Evolutionary conservation across 2,888 invertebrate genomes (phyloP).

Genomic region (Chrysolina haemoptera): DNA sequence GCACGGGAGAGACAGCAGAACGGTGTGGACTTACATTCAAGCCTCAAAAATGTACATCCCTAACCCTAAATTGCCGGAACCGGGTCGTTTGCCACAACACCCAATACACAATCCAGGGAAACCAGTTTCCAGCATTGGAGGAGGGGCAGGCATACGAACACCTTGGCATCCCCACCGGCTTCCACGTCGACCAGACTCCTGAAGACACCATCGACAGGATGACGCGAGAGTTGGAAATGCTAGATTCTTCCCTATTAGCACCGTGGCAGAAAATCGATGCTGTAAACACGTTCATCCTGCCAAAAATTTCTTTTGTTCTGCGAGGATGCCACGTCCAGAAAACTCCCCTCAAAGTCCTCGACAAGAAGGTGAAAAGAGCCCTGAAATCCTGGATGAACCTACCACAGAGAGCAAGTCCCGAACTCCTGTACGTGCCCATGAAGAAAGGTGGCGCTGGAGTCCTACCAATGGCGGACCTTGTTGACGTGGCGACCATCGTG

Average conservation of each 20-base stretch:
- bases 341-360: constrained; percentile 45
- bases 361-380: constrained; percentile 49
- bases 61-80: constrained; percentile 46
- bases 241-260: constrained; percentile 45
- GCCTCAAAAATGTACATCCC: constrained; percentile 56
- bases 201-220: constrained; percentile 48
- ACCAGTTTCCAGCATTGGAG: constrained; percentile 41
- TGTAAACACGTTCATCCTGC: constrained; percentile 10
- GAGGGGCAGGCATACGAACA: constrained; percentile 57
- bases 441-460: constrained; percentile 57
- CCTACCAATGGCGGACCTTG: constrained; percentile 32
- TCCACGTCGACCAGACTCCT: constrained; percentile 53
- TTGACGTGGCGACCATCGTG: constrained; percentile 49
- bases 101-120: constrained; percentile 48
- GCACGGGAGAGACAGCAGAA: constrained; percentile 35
- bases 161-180: constrained; percentile 61
- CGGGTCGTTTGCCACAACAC: constrained; percentile 36
- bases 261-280: constrained; percentile 56
- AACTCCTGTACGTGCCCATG: constrained; percentile 52
- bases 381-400: constrained; percentile 59
- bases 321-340: constrained; percentile 56
- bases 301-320: constrained; percentile 57
- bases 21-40: constrained; percentile 58
- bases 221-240: constrained; percentile 41
- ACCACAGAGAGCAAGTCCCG: constrained; percentile 58